Evolutionary conservation across 2,888 invertebrate species (phyloP).

Genomic region (Tipula unca): DNA sequence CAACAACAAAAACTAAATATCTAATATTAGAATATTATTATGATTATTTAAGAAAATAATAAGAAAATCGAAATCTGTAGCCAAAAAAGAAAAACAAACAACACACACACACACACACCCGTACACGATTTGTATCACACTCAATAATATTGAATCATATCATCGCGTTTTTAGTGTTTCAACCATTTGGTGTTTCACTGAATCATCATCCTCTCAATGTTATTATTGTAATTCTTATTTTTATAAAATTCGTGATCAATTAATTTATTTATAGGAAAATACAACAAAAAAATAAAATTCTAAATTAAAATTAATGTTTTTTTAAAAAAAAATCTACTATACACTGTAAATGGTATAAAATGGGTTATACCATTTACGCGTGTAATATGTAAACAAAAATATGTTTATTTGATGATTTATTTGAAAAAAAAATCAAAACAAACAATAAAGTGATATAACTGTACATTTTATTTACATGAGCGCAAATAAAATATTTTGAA

Average conservation of each 20-base stretch:
- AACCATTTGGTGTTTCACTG: neutral
- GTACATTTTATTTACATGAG: too few relatives aligned
- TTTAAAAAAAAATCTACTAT: neutral
- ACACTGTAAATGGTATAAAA: neutral
- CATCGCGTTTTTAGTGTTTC: neutral
- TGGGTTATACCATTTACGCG: neutral
- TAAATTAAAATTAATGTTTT: too few relatives aligned
- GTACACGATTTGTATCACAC: neutral
- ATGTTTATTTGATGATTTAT: too few relatives aligned
- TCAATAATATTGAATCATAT: neutral
- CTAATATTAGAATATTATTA: neutral
- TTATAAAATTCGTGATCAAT: neutral
- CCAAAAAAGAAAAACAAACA: neutral
- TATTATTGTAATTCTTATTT: neutral
- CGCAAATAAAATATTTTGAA: too few relatives aligned
- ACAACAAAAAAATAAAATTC: too few relatives aligned
- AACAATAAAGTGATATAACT: too few relatives aligned
- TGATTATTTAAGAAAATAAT: neutral
- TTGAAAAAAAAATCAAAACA: too few relatives aligned
- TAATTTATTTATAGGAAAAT: neutral
- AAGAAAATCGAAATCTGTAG: constrained; percentile 3
- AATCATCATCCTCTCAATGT: neutral
- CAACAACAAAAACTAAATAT: neutral
- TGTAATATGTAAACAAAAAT: neutral
- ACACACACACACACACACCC: neutral